Evolutionary conservation across 1,140 invertebrate genomes (phyloP).

Genomic region (Drosophila pandora): DNA sequence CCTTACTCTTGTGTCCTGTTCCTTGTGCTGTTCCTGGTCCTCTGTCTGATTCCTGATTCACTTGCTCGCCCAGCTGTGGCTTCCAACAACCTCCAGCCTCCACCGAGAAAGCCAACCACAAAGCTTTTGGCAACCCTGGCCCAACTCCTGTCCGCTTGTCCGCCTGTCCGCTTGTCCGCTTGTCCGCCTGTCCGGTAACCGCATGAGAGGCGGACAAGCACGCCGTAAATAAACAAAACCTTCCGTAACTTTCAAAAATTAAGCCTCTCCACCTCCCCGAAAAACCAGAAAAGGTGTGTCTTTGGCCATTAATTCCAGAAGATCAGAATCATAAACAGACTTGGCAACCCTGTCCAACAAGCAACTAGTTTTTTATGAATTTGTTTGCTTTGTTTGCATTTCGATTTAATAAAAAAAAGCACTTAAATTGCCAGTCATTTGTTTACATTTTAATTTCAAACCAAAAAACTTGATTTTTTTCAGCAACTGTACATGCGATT

Average conservation of each 20-base stretch:
- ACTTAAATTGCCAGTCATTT: background rate
- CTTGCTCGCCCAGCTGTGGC: background rate
- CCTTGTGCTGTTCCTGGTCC: background rate
- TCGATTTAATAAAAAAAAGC: background rate
- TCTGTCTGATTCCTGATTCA: constrained; percentile 4
- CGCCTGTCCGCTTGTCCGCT: background rate
- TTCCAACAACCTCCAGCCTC: constrained; percentile 15
- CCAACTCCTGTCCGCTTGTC: constrained; percentile 6
- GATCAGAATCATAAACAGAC: constrained; percentile 10
- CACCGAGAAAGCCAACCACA: constrained; percentile 25
- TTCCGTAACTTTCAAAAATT: constrained; percentile 18
- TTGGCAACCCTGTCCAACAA: constrained; percentile 4
- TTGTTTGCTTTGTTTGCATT: too few species aligned
- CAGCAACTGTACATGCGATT: background rate
- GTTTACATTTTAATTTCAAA: background rate
- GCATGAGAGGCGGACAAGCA: constrained; percentile 4
- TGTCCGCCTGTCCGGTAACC: constrained; percentile 16
- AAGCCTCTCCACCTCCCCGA: background rate
- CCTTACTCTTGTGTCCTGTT: constrained; percentile 7
- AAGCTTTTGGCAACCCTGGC: constrained; percentile 45
- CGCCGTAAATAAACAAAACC: constrained; percentile 4
- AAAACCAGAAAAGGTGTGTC: constrained; percentile 11
- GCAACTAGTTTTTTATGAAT: constrained; percentile 2
- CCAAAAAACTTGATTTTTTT: background rate
- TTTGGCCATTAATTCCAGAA: constrained; percentile 20